phyloP scores from a whole-genome alignment of 2,797 vertebrate species.

The Avahi laniger region DNA sequence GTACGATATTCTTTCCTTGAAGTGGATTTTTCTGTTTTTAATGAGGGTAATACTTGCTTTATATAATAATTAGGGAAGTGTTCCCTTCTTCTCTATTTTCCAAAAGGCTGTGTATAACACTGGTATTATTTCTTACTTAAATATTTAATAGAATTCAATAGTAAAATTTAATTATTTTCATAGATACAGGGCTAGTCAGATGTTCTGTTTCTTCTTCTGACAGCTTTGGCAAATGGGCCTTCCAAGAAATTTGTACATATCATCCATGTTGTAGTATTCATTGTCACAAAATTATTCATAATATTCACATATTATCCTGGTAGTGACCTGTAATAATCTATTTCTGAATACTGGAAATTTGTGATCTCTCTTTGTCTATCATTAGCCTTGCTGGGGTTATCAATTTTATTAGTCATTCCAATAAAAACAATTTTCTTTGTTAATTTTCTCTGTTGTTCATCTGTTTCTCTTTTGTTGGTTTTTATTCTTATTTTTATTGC shows the following conservation, averaged over 20 bases:
- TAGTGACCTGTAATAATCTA: neutral
- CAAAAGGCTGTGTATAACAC: neutral
- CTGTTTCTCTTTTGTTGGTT: neutral
- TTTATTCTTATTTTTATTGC: neutral
- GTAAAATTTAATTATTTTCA: neutral
- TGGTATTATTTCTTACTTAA: neutral
- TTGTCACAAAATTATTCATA: neutral
- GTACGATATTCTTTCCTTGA: neutral
- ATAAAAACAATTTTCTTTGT: neutral
- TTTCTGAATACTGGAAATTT: neutral
- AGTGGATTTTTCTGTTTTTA: neutral
- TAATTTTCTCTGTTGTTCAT: neutral
- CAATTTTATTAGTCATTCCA: neutral
- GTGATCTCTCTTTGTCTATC: neutral
- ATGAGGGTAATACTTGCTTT: neutral
- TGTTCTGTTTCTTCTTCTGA: neutral
- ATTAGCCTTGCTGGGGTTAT: neutral
- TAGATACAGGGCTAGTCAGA: neutral
- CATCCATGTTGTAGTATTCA: neutral
- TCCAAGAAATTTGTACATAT: neutral
- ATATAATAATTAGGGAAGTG: neutral
- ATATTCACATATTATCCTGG: neutral
- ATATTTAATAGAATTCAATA: neutral
- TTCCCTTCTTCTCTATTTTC: neutral
- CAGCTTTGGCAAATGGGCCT: neutral